phyloP scores from a whole-genome alignment of 2,797 vertebrate genomes.

The Onychomys arenicola region DNA sequence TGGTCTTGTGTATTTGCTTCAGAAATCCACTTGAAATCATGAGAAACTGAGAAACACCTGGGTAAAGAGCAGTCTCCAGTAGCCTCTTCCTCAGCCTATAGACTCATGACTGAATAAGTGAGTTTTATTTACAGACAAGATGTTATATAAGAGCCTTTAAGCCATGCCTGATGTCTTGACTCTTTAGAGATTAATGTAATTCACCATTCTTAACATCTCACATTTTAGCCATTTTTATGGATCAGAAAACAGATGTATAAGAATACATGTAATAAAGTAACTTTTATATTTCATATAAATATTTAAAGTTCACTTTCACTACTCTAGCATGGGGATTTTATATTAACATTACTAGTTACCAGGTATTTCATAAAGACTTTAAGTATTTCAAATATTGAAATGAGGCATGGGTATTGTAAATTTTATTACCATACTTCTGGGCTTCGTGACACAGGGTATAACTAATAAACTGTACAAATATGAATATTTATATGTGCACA shows the following conservation, averaged over 20 bases:
- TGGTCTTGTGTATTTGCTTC: neutral
- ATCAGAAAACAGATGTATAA: neutral
- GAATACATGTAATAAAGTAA: neutral
- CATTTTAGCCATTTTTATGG: neutral
- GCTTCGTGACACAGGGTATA: conserved; percentile 7
- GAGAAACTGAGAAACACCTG: neutral
- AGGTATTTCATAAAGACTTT: conserved; percentile 62
- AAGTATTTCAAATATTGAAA: conserved; percentile 63
- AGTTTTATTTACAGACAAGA: neutral
- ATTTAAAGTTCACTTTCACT: neutral
- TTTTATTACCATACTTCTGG: conserved; percentile 46
- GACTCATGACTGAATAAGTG: neutral
- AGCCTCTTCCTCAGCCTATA: neutral
- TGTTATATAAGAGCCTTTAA: neutral
- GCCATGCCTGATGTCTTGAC: conserved; percentile 1
- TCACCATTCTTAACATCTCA: neutral
- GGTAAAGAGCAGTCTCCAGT: neutral
- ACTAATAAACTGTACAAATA: conserved; percentile 62
- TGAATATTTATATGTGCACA: conserved; percentile 72
- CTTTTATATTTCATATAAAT: conserved; percentile 11
- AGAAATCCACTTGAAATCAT: neutral
- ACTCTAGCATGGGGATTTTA: neutral
- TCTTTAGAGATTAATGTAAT: neutral
- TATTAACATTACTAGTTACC: conserved; percentile 18
- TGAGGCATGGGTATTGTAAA: conserved; percentile 51